A percentile compares a stretch with the other conserved stretches of the same genome.
Conservation (phyloP, 2,797 vertebrate species). For the Todus mexicanus region DNA sequence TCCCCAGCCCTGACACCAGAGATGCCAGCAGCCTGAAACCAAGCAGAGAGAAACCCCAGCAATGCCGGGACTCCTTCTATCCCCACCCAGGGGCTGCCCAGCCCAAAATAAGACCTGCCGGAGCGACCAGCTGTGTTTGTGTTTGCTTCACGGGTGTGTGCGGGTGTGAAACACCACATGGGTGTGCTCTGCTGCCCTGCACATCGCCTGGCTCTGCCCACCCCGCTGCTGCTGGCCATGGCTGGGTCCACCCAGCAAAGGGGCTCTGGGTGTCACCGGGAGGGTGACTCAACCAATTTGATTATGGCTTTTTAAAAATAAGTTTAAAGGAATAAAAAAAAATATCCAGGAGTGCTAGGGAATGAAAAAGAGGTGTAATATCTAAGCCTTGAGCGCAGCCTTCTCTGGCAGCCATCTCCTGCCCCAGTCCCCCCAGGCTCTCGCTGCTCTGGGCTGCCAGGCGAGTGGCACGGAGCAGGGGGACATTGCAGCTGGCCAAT, state of each 20-base stretch:
- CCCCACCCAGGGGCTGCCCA: fast-evolving
- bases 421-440: not conserved
- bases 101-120: not conserved
- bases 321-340: not conserved
- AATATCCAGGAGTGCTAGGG: not conserved
- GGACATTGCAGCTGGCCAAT: not conserved
- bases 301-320: not conserved
- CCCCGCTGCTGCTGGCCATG: not conserved
- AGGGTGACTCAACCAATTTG: too few species aligned
- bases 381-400: not conserved
- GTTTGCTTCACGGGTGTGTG: not conserved
- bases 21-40: not conserved
- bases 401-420: not conserved
- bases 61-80: not conserved
- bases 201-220: not conserved
- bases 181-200: not conserved
- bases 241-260: not conserved
- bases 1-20: not conserved
- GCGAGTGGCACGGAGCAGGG: not conserved
- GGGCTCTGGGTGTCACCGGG: not conserved
- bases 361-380: not conserved
- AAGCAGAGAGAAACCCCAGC: not conserved
- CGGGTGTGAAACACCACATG: fast-evolving
- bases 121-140: not conserved
- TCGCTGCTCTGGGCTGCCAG: fast-evolving